A percentile compares a stretch with the other conserved stretches of the same genome.
Evolutionary conservation across 2,888 invertebrate species (phyloP).

Genomic region (Melieria crassipennis): DNA sequence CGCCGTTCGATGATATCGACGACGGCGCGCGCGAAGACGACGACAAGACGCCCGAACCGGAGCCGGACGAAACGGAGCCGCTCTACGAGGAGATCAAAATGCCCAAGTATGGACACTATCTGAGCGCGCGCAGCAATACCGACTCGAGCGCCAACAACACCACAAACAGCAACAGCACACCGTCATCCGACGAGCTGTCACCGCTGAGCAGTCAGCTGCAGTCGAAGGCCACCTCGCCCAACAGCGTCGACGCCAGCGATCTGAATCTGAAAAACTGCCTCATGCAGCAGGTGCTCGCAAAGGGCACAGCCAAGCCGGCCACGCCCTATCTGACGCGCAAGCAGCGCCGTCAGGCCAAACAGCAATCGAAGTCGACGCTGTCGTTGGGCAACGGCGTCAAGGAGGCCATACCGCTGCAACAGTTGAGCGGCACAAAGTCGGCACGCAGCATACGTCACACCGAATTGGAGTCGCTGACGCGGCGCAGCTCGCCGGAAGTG

Average conservation of each 20-base stretch:
- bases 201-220: constrained; percentile 57
- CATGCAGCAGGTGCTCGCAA: constrained; percentile 40
- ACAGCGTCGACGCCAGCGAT: constrained; percentile 42
- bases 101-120: constrained; percentile 61
- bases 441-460: constrained; percentile 43
- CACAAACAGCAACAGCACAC: constrained; percentile 65
- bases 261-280: constrained; percentile 47
- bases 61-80: constrained; percentile 53
- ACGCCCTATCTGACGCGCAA: constrained; percentile 55
- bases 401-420: constrained; percentile 36
- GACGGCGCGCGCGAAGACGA: constrained; percentile 76
- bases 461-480: not conserved
- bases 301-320: constrained; percentile 42
- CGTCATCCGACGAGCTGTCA: constrained; percentile 67
- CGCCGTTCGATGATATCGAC: constrained; percentile 81
- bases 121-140: constrained; percentile 73
- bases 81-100: constrained; percentile 66
- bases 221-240: constrained; percentile 60
- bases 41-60: constrained; percentile 66
- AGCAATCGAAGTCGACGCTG: constrained; percentile 50
- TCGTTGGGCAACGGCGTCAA: constrained; percentile 38
- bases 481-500: not conserved
- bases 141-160: constrained; percentile 64
- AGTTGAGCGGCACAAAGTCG: constrained; percentile 42
- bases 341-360: constrained; percentile 51